phyloP scores from a whole-genome alignment of 2,888 invertebrate genomes.

The Dysmachus trigonus region DNA sequence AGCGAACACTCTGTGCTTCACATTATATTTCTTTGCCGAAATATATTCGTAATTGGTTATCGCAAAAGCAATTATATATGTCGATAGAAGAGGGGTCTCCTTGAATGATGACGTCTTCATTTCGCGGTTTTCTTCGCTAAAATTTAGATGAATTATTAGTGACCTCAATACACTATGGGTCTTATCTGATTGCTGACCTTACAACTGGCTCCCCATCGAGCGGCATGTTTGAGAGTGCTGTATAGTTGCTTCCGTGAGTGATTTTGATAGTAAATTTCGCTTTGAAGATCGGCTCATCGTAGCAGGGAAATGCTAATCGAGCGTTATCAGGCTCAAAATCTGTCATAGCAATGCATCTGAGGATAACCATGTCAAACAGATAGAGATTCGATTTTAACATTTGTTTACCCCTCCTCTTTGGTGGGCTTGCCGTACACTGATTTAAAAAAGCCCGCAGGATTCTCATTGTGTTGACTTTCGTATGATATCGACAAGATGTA shows the following conservation, averaged over 20 bases:
- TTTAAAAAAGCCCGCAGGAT: background rate
- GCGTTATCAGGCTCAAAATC: conserved; percentile 69
- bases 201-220: conserved; percentile 46
- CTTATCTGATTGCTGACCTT: conserved; percentile 26
- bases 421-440: conserved; percentile 58
- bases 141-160: background rate
- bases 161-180: background rate
- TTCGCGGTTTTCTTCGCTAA: conserved; percentile 9
- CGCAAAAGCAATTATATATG: conserved; percentile 83
- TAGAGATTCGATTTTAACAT: background rate
- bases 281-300: conserved; percentile 78
- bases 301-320: conserved; percentile 78
- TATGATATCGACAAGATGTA: background rate
- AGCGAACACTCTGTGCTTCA: conserved; percentile 47
- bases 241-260: conserved; percentile 65
- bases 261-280: conserved; percentile 74
- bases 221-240: conserved; percentile 63
- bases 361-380: background rate
- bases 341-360: background rate
- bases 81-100: conserved; percentile 73
- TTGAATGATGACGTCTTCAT: conserved; percentile 57
- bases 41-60: conserved; percentile 69
- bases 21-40: conserved; percentile 48
- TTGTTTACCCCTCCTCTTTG: conserved; percentile 63
- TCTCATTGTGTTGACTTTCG: background rate